Evolutionary conservation across 1,140 invertebrate species (phyloP), one percentile per base, ranked within the genome.

Genomic region (Akabosia matsudoensis): DNA sequence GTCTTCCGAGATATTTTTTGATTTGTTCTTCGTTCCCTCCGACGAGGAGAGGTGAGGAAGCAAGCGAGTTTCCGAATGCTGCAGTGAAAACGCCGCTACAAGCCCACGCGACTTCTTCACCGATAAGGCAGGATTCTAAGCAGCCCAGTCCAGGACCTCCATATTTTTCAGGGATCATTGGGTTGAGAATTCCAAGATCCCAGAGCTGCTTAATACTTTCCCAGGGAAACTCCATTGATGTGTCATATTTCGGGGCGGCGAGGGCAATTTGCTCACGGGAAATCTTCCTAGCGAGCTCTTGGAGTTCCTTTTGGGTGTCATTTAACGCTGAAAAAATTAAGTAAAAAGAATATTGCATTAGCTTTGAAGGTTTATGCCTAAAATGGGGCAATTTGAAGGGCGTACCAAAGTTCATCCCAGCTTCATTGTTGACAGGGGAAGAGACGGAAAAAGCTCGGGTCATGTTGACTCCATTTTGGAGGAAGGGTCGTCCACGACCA

Each of bases 1-100:
- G 86, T 77, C 94, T 88, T 30, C 93, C 93, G 1, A 98, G 87
- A 85, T 96, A 98, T 84, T 97, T 96, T 84, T 96, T 96, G 84
- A 97, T 92, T 82, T 97, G 94, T 82, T 91, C 92, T 76, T 93
- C 89, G 83, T 89, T 95, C 34, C 94, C 96, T 80, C 90, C 91
- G 64, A 96, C 82, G 54, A 96, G 88, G 0, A 98, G 88, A 13
- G 96, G 96, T 52, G 90, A 90, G 93, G 94, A 91, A 3, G 79
- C 79, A 10, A 80, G 34, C 18, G 52, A 67, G 28, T 76, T 61
- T 14, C 45, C 75, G 13, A 61, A 45, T 10, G 74, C 33, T 24
- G 88, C 88, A 34, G 89, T 89, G 67, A 85, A 83, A 34, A 91
- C 85, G n/a, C 90, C 90, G 37, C 89, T 87, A 80, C 90, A 91